A percentile compares a stretch with the other conserved stretches of the same genome.
Conservation (phyloP, 2,113 vertebrate genomes). For the Cyprinodon tularosa region DNA sequence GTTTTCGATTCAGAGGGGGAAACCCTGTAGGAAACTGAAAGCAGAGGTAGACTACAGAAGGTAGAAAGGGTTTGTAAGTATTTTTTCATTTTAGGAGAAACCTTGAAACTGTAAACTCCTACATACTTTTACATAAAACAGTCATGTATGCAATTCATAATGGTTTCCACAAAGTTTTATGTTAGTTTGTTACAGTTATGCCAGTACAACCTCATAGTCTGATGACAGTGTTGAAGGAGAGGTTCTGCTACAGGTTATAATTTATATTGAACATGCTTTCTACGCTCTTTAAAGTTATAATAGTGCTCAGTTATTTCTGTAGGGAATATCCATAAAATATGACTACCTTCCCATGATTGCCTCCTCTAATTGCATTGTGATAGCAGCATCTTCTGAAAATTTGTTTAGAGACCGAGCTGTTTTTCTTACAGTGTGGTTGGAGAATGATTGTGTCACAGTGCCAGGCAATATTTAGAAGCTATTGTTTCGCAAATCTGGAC, state of each 20-base stretch:
- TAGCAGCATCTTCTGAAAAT: slow-evolving; percentile 9
- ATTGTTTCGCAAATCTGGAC: neutral
- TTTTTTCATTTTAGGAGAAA: slow-evolving; percentile 19
- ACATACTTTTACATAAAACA: slow-evolving; percentile 2
- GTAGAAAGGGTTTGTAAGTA: slow-evolving; percentile 40
- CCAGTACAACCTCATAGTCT: neutral
- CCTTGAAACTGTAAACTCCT: slow-evolving; percentile 69
- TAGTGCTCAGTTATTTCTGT: slow-evolving; percentile 23
- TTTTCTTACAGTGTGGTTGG: slow-evolving; percentile 6
- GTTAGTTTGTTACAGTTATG: slow-evolving; percentile 13
- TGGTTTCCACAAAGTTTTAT: slow-evolving; percentile 23
- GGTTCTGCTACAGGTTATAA: no score
- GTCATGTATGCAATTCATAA: slow-evolving; percentile 34
- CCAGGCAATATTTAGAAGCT: slow-evolving; percentile 1
- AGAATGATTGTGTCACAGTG: slow-evolving; percentile 1
- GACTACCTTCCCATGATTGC: slow-evolving; percentile 28
- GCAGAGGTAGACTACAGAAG: slow-evolving; percentile 22
- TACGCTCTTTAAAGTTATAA: slow-evolving; percentile 11
- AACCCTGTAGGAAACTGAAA: slow-evolving; percentile 2
- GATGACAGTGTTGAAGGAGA: neutral
- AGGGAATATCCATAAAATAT: slow-evolving; percentile 39
- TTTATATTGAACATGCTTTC: neutral
- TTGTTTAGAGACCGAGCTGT: slow-evolving; percentile 11
- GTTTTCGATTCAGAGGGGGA: slow-evolving; percentile 6
- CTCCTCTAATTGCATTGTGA: slow-evolving; percentile 19